These are phyloP conservation scores for Aricia artaxerxes DNA, from an alignment of 2,888 invertebrate species.

Conservation along the genomic window DNA sequence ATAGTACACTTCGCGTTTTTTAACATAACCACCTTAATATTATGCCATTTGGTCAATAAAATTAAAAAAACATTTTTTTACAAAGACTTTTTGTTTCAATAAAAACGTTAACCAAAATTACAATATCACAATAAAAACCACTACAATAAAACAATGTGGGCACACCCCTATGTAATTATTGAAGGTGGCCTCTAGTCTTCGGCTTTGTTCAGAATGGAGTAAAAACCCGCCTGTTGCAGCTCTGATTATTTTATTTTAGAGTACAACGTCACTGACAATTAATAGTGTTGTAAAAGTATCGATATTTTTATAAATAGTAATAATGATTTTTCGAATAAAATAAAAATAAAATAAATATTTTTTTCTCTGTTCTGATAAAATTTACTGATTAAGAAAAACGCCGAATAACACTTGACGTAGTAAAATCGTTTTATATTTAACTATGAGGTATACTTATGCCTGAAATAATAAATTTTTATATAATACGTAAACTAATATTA, in stretches of 20 bases:
- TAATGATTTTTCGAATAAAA: too few species aligned
- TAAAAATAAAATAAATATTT: too few species aligned
- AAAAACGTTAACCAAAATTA: background rate
- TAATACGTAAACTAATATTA: background rate
- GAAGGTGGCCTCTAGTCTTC: slow-evolving; percentile 21
- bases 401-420: too few species aligned
- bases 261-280: slow-evolving; percentile 34
- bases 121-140: background rate
- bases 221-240: slow-evolving; percentile 43
- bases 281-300: slow-evolving; percentile 34
- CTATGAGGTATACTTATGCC: background rate
- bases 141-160: slow-evolving; percentile 20
- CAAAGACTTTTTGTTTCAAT: background rate
- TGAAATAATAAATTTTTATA: background rate
- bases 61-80: background rate
- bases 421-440: background rate
- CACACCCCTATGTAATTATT: slow-evolving; percentile 25
- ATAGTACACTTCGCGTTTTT: too few species aligned
- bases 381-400: too few species aligned
- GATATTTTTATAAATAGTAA: background rate
- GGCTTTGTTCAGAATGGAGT: slow-evolving; percentile 41
- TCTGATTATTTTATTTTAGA: slow-evolving; percentile 41
- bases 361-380: too few species aligned
- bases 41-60: too few species aligned
- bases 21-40: too few species aligned